Base-by-base conservation (phyloP, 2,797 vertebrate genomes). In the Argyrosomus regius region DNA sequence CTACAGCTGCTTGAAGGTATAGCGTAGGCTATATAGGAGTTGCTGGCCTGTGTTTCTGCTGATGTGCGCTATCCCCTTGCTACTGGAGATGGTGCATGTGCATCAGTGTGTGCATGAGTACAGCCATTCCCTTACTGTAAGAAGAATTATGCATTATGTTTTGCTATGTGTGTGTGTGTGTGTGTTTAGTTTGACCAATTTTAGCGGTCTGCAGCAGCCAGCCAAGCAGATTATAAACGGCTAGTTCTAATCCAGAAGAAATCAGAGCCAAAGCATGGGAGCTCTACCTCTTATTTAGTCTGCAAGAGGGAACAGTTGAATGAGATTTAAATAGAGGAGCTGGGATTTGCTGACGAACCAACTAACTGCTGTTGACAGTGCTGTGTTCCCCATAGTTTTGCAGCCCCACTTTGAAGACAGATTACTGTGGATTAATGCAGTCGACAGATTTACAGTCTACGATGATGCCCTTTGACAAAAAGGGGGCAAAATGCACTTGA, bases 1-100 rank as follows among this genome's bases (percentile, higher is more conserved):
- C 83, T 80, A 45, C 81, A 83, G 81, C 84, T 77, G 86, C 90
- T 92, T 61, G 83, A 77, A 89, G 89, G 87, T 85, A 84, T 28
- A 63, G 77, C 17, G n/a, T 50, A 67, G 79, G 86, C 86, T 72
- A 76, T 82, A 88, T 74, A 65, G 62, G 53, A 80, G 84, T 81
- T 60, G 66, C 60, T 67, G 74, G 39, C 78, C 78, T 83, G 48
- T 13, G 56, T 75, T 87, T 80, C 82, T 81, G 75, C 87, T 80
- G 75, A 80, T 80, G 53, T 54, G 75, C 74, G 31, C 69, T 26
- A 31, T 79, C 63, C 46, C 17, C 46, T 14, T 64, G 73, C 65
- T 60, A 14, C 14, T 61, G 20, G 14, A 63, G 50, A 73, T 24
- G 54, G 26, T 62, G 45, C 58, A 45, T 28, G 61, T 35, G 53